phyloP scores from a whole-genome alignment of 2,888 invertebrate species.

The Seladonia tumulorum region DNA sequence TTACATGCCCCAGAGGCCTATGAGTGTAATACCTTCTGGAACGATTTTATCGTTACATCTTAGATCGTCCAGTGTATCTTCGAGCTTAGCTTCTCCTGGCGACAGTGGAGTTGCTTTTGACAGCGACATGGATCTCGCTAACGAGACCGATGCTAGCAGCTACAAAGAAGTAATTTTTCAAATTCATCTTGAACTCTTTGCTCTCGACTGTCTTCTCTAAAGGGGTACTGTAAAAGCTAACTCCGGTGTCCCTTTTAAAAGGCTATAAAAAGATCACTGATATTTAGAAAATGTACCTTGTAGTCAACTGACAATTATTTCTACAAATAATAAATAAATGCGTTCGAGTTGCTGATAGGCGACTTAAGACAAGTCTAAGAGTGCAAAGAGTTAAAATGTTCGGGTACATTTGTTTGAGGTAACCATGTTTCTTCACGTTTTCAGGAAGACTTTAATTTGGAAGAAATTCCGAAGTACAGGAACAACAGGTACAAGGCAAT shows the following conservation, averaged over 20 bases:
- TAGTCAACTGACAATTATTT: too few species aligned
- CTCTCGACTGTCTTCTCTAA: too few species aligned
- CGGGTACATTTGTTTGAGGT: not conserved
- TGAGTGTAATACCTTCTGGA: conserved; percentile 83
- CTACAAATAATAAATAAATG: too few species aligned
- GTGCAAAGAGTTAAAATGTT: not conserved
- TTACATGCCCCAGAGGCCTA: conserved; percentile 83
- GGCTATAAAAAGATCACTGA: too few species aligned
- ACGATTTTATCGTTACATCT: conserved; percentile 81
- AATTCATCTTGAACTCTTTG: not conserved
- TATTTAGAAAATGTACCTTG: too few species aligned
- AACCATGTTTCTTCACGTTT: conserved; percentile 40
- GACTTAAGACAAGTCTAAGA: too few species aligned
- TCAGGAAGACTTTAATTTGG: conserved; percentile 81
- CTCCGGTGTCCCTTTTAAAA: too few species aligned
- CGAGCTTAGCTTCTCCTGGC: conserved; percentile 88
- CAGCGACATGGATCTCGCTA: conserved; percentile 82
- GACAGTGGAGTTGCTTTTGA: conserved; percentile 89
- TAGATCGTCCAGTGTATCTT: conserved; percentile 82
- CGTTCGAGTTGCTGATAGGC: too few species aligned
- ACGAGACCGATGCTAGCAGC: conserved; percentile 82
- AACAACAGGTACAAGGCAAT: conserved; percentile 80
- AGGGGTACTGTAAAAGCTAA: too few species aligned
- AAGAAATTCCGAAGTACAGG: conserved; percentile 81
- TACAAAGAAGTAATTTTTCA: conserved; percentile 79